Percentiles rank a stretch among this genome's conserved stretches.
These are phyloP conservation scores for Machimus atricapillus DNA, from an alignment of 2,888 invertebrate species.

Conservation along the genomic window DNA sequence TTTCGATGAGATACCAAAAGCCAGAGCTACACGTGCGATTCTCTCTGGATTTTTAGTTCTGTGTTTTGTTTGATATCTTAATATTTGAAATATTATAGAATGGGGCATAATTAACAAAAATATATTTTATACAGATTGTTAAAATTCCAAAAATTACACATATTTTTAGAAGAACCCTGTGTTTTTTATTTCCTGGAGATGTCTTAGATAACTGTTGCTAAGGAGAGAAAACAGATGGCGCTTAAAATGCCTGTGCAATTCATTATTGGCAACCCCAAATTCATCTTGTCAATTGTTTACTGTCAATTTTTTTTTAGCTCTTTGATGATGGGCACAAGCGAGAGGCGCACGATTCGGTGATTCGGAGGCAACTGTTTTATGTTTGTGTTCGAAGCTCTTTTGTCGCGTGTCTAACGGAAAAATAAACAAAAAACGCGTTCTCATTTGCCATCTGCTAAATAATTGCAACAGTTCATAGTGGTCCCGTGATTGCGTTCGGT, in stretches of 20 bases:
- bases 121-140: too few relatives aligned
- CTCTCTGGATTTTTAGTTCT: too few relatives aligned
- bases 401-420: slow-evolving; percentile 6
- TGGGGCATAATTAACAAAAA: too few relatives aligned
- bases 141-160: too few relatives aligned
- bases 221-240: not conserved
- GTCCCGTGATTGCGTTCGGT: not conserved
- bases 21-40: too few relatives aligned
- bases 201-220: not conserved
- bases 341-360: not conserved
- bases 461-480: not conserved
- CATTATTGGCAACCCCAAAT: not conserved
- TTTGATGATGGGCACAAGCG: not conserved
- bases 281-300: not conserved
- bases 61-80: too few relatives aligned
- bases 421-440: not conserved
- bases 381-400: not conserved
- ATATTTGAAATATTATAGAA: too few relatives aligned
- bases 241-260: not conserved
- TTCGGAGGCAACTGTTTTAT: not conserved
- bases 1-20: too few relatives aligned
- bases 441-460: not conserved
- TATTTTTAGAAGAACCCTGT: not conserved
- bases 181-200: not conserved
- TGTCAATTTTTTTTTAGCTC: not conserved